phyloP scores from a whole-genome alignment of 2,113 vertebrate species.

The Garra rufa region DNA sequence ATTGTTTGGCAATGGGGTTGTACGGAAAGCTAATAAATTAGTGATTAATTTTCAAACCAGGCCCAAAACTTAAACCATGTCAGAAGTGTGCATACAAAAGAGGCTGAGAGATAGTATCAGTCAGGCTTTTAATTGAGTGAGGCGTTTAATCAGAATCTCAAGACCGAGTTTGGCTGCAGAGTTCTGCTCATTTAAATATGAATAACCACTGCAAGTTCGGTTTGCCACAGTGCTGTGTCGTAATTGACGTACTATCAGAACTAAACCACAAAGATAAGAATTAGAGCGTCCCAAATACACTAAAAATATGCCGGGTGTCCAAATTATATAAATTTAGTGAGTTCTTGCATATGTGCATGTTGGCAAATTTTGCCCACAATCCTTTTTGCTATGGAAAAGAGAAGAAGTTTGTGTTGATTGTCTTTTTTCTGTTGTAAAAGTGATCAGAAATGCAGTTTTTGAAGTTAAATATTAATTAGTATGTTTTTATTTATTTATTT shows the following conservation, averaged over 20 bases:
- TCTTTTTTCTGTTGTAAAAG: too few species aligned
- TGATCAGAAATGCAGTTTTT: not conserved
- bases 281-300: not conserved
- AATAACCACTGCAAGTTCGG: not conserved
- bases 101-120: constrained; percentile 17
- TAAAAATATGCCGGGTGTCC: not conserved
- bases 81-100: constrained; percentile 9
- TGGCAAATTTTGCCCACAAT: not conserved
- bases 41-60: constrained; percentile 21
- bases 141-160: constrained; percentile 4
- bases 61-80: constrained; percentile 2
- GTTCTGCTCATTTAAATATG: constrained; percentile 13
- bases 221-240: not conserved
- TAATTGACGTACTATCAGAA: not conserved
- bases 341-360: not conserved
- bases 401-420: not conserved
- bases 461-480: not conserved
- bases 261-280: not conserved
- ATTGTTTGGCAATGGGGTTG: not conserved
- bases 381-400: not conserved
- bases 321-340: not conserved
- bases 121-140: constrained; percentile 27
- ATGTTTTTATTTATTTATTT: too few species aligned
- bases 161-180: not conserved
- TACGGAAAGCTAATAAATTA: constrained; percentile 14